A percentile compares a stretch with the other conserved stretches of the same genome.
Evolutionary conservation across 2,888 invertebrate species (phyloP).

Genomic region (Trichogramma dendrolimi): DNA sequence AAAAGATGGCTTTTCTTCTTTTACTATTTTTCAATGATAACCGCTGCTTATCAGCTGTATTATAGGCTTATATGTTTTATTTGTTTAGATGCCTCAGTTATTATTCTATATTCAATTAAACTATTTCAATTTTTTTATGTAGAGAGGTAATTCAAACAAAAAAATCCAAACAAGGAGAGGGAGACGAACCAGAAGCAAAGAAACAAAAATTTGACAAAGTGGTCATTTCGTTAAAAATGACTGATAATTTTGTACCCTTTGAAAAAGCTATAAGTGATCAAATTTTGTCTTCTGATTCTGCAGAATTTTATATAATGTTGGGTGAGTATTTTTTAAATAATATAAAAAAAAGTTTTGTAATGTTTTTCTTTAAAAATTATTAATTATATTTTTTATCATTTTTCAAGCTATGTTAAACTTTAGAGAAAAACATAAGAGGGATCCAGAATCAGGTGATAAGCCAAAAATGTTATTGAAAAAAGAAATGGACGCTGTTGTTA

Average conservation of each 20-base stretch:
- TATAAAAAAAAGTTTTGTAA: constrained; percentile 4
- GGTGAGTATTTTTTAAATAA: constrained; percentile 50
- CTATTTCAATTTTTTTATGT: constrained; percentile 28
- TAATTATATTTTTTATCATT: constrained; percentile 1
- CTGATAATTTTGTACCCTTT: constrained; percentile 64
- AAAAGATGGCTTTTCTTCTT: background rate
- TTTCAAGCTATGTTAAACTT: constrained; percentile 68
- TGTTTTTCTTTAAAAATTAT: background rate
- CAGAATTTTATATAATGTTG: constrained; percentile 69
- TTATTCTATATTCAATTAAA: constrained; percentile 6
- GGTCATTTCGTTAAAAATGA: constrained; percentile 63
- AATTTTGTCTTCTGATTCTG: constrained; percentile 43
- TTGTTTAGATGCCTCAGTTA: background rate
- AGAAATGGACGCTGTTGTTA: constrained; percentile 44
- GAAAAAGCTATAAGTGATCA: constrained; percentile 63
- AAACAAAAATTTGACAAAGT: constrained; percentile 56
- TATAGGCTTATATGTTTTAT: background rate
- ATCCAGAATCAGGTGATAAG: constrained; percentile 66
- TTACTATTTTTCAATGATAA: background rate
- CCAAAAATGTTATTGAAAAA: constrained; percentile 62
- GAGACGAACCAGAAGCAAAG: constrained; percentile 52
- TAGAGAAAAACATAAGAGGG: constrained; percentile 65
- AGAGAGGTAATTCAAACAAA: constrained; percentile 57
- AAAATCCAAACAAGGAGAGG: constrained; percentile 56
- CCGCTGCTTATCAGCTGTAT: too few species aligned